These are phyloP conservation scores for Cryptocephalus primarius DNA, from an alignment of 2,888 invertebrate genomes.

Conservation along the genomic window DNA sequence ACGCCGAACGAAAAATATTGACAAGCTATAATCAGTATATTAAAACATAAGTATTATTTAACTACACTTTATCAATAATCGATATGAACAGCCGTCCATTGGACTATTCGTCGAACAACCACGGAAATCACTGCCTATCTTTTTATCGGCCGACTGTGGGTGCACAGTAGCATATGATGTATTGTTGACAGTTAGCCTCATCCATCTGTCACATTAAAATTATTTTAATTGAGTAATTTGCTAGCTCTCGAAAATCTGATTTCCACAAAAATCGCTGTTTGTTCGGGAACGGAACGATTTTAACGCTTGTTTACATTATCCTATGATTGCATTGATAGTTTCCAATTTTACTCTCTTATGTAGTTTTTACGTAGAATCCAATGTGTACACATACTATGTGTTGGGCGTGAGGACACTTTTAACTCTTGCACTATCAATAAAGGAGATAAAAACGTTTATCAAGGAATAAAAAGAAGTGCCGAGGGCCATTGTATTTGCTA, in stretches of 20 bases:
- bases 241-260: conserved; percentile 15
- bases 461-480: too few species aligned
- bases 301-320: not conserved
- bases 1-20: conserved; percentile 14
- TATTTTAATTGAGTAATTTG: conserved; percentile 33
- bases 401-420: too few species aligned
- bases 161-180: conserved; percentile 36
- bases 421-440: too few species aligned
- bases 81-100: conserved; percentile 22
- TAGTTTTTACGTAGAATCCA: too few species aligned
- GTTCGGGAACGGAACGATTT: not conserved
- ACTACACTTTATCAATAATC: conserved; percentile 34
- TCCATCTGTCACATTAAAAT: conserved; percentile 36
- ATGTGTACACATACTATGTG: too few species aligned
- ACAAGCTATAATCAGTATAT: conserved; percentile 27
- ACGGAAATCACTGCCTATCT: conserved; percentile 3
- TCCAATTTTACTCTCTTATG: too few species aligned
- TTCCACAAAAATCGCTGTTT: conserved; percentile 11
- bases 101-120: conserved; percentile 3
- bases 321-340: not conserved
- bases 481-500: too few species aligned
- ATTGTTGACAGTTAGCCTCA: conserved; percentile 29
- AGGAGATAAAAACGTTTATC: too few species aligned
- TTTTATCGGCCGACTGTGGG: conserved; percentile 20
- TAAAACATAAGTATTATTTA: conserved; percentile 35